Percentiles rank a stretch among this genome's conserved stretches.
These are phyloP conservation scores for Latrodectus geometricus DNA, from an alignment of 1,140 invertebrate genomes.

Conservation along the genomic window DNA sequence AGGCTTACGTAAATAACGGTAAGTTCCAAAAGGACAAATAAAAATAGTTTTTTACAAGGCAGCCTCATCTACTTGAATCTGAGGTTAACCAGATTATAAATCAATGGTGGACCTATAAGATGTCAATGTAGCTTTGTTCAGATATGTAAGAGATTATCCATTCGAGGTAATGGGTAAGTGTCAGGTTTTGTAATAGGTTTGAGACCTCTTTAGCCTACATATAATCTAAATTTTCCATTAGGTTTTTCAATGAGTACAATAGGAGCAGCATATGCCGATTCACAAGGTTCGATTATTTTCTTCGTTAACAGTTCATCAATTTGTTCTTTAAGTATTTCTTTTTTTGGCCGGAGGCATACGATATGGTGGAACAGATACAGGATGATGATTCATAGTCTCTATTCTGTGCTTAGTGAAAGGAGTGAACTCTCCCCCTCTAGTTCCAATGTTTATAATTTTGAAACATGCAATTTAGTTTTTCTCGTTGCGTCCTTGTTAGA, in stretches of 20 bases:
- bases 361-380: slow-evolving; percentile 1
- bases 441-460: too few relatives aligned
- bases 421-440: slow-evolving; percentile 7
- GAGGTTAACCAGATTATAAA: slow-evolving; percentile 17
- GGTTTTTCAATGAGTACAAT: slow-evolving; percentile 65
- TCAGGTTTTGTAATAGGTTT: background rate
- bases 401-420: background rate
- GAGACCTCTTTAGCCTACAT: slow-evolving; percentile 13
- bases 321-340: too few relatives aligned
- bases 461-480: background rate
- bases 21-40: too few relatives aligned
- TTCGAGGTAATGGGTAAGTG: slow-evolving; percentile 8
- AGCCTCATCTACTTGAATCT: slow-evolving; percentile 63
- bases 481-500: background rate
- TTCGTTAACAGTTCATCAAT: background rate
- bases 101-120: slow-evolving; percentile 18
- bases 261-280: slow-evolving; percentile 32
- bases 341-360: background rate
- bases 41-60: slow-evolving; percentile 69
- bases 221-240: slow-evolving; percentile 55
- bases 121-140: slow-evolving; percentile 20
- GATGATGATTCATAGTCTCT: background rate
- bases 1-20: too few relatives aligned
- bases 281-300: slow-evolving; percentile 20
- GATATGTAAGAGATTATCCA: slow-evolving; percentile 37